Conservation (phyloP, 1,140 invertebrate species). For the Drosophila nikananu region DNA sequence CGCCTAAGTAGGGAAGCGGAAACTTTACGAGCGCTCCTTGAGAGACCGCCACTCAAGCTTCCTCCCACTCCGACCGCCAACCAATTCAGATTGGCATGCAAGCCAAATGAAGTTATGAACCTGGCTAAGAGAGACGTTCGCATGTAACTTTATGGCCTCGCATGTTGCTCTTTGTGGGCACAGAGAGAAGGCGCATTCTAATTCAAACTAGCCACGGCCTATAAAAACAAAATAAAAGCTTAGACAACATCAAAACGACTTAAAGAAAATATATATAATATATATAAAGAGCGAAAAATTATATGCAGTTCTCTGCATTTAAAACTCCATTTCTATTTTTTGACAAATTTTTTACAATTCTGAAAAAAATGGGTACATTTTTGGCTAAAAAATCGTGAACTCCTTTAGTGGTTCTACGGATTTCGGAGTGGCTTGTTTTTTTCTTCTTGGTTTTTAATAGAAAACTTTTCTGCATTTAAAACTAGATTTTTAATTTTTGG, state of each 20-base stretch:
- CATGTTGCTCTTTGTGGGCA: background rate
- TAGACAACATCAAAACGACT: background rate
- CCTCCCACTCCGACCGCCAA: conserved; percentile 17
- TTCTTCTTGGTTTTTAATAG: no score
- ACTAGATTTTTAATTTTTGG: no score
- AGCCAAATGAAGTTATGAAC: conserved; percentile 71
- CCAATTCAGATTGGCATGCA: conserved; percentile 77
- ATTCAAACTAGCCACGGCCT: background rate
- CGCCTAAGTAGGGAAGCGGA: conserved; percentile 69
- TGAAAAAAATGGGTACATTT: no score
- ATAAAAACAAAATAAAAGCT: background rate
- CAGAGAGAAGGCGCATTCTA: background rate
- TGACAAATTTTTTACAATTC: no score
- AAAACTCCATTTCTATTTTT: no score
- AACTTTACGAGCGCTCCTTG: conserved; percentile 74
- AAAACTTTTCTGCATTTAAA: no score
- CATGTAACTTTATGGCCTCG: conserved; percentile 3
- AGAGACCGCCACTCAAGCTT: conserved; percentile 37
- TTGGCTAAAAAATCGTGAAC: no score
- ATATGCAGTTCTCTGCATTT: background rate
- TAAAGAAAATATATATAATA: background rate
- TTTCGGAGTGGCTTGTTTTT: no score
- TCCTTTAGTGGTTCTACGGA: no score
- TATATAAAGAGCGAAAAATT: no score
- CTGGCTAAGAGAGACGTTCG: conserved; percentile 15